Conservation (phyloP, 1,140 invertebrate genomes). For the Drosophila ohnishii region DNA sequence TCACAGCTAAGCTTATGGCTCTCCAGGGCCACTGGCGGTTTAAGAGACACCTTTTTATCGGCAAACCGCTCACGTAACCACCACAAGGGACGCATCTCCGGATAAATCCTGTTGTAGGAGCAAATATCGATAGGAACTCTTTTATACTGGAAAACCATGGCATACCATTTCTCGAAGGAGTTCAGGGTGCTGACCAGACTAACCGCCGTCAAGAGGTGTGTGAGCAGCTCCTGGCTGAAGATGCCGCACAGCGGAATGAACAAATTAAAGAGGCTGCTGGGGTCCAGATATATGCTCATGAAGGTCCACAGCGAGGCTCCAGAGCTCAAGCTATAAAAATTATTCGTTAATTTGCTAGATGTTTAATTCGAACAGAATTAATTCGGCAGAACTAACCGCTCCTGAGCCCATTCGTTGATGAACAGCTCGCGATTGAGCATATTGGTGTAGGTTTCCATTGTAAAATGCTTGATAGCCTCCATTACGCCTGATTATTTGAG, state of each 20-base stretch:
- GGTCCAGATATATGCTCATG: constrained; percentile 48
- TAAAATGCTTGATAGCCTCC: constrained; percentile 18
- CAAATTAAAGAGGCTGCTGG: constrained; percentile 54
- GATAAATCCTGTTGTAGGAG: constrained; percentile 50
- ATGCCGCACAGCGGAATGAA: constrained; percentile 64
- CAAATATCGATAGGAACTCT: not conserved
- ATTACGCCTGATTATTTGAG: constrained; percentile 2
- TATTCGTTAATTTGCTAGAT: not conserved
- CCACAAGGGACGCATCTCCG: constrained; percentile 70
- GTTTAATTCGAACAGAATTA: too few relatives aligned
- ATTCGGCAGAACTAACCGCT: constrained; percentile 28
- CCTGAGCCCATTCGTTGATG: constrained; percentile 69
- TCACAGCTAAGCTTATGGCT: constrained; percentile 66
- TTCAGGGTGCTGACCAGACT: constrained; percentile 53
- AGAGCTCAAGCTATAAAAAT: constrained; percentile 28
- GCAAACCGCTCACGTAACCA: constrained; percentile 62
- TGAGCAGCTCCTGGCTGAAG: constrained; percentile 54
- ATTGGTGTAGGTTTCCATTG: constrained; percentile 33
- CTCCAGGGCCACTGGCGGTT: constrained; percentile 42
- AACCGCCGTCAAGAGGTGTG: constrained; percentile 42
- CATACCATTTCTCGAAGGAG: constrained; percentile 73
- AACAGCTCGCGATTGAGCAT: constrained; percentile 49
- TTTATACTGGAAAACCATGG: not conserved
- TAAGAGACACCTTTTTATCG: not conserved
- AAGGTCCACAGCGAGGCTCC: constrained; percentile 46